Conservation (phyloP, 2,797 vertebrate species). For the Denticeps clupeoides region DNA sequence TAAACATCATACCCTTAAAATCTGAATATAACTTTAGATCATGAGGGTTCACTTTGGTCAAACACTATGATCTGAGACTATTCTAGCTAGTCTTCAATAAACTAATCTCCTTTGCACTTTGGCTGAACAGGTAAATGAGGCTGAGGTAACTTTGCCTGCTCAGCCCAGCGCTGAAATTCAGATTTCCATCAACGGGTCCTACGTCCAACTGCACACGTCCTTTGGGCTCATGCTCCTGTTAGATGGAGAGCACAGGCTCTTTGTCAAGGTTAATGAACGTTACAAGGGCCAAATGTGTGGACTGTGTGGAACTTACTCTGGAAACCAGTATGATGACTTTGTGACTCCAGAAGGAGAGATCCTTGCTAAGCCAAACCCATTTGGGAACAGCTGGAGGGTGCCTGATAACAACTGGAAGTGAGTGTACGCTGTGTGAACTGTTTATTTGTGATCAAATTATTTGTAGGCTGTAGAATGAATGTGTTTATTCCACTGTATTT, state of each 20-base stretch:
- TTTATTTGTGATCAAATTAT: too few relatives aligned
- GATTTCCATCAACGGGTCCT: constrained; percentile 31
- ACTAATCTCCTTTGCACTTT: constrained; percentile 4
- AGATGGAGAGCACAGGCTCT: constrained; percentile 59
- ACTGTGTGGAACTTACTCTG: constrained; percentile 70
- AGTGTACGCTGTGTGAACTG: constrained; percentile 28
- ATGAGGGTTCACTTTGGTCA: too few relatives aligned
- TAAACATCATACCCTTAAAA: too few relatives aligned
- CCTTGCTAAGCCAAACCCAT: constrained; percentile 47
- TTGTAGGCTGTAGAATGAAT: too few relatives aligned
- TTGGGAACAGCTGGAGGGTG: constrained; percentile 69
- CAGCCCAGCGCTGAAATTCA: constrained; percentile 29
- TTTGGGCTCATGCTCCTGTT: constrained; percentile 66
- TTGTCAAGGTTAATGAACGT: constrained; percentile 64
- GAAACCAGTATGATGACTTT: constrained; percentile 62
- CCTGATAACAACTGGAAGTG: constrained; percentile 43
- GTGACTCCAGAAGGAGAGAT: constrained; percentile 48
- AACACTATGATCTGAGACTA: too few relatives aligned
- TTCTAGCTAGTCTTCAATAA: too few relatives aligned
- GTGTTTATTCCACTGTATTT: background rate
- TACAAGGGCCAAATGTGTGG: constrained; percentile 63
- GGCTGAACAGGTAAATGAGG: constrained; percentile 49
- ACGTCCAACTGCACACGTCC: constrained; percentile 47
- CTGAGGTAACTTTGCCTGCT: constrained; percentile 39
- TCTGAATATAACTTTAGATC: too few relatives aligned